Percentiles rank a stretch among this genome's conserved stretches.
phyloP scores from a whole-genome alignment of 2,113 vertebrate species.

The Etia nguti region DNA sequence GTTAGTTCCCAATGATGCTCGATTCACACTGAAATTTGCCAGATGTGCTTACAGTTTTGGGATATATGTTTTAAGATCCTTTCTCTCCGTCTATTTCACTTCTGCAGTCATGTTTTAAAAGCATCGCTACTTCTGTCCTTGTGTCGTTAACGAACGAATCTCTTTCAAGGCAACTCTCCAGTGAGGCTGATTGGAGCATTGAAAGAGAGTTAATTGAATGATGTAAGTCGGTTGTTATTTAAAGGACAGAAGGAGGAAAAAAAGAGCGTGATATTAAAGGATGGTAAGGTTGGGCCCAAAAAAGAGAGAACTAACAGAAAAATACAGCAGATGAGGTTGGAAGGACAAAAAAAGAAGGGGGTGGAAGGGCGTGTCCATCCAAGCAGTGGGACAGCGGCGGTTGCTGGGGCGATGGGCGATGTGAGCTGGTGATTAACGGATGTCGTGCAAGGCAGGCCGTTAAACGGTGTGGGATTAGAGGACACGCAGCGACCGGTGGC shows the following conservation, averaged over 20 bases:
- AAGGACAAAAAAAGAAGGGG: conserved; percentile 46
- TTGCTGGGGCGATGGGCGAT: conserved; percentile 68
- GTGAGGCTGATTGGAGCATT: conserved; percentile 23
- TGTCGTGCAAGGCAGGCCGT: conserved; percentile 60
- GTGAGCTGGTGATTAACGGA: conserved; percentile 71
- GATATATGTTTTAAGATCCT: conserved; percentile 6
- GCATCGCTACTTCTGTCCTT: background rate
- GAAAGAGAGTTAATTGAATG: background rate
- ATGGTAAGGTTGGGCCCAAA: background rate
- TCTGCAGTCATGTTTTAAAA: background rate
- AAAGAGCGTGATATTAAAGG: background rate
- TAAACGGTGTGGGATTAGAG: conserved; percentile 77
- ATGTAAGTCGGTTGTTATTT: background rate
- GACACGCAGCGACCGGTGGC: conserved; percentile 41
- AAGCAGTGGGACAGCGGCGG: conserved; percentile 44
- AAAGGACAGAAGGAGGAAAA: background rate
- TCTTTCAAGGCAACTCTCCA: conserved; percentile 5
- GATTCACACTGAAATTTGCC: conserved; percentile 47
- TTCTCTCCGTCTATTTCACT: background rate
- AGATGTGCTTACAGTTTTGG: conserved; percentile 39
- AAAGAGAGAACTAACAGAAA: background rate
- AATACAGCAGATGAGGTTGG: conserved; percentile 21
- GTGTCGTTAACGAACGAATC: background rate
- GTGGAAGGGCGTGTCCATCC: conserved; percentile 39
- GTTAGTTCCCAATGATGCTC: conserved; percentile 58